These are phyloP conservation scores for Drosophila virilis DNA, from an alignment of 1,140 invertebrate species.

Conservation along the genomic window DNA sequence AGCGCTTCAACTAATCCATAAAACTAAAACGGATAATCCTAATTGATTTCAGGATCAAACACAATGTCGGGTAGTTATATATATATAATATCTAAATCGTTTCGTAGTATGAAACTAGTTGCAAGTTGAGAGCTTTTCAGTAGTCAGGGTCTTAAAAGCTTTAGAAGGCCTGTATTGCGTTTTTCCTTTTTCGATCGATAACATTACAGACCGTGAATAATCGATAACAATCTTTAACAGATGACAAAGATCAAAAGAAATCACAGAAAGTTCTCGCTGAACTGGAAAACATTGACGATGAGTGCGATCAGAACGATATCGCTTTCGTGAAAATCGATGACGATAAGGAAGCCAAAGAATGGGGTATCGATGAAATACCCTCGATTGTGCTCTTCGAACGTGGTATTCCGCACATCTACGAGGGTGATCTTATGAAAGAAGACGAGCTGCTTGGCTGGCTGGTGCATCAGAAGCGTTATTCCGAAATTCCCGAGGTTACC, in stretches of 20 bases:
- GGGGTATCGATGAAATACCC: slow-evolving; percentile 92
- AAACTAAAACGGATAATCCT: slow-evolving; percentile 39
- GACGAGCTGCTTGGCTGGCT: slow-evolving; percentile 95
- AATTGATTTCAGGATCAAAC: slow-evolving; percentile 6
- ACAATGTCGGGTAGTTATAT: slow-evolving; percentile 3
- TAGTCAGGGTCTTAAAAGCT: slow-evolving; percentile 16
- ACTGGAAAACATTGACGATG: slow-evolving; percentile 97
- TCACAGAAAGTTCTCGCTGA: slow-evolving; percentile 94
- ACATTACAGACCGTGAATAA: neutral
- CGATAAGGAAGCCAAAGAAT: slow-evolving; percentile 94
- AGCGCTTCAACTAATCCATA: slow-evolving; percentile 61
- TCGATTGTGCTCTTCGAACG: slow-evolving; percentile 94
- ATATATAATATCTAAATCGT: neutral
- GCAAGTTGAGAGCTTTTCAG: slow-evolving; percentile 35
- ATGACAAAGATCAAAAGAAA: slow-evolving; percentile 96
- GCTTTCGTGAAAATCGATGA: slow-evolving; percentile 97
- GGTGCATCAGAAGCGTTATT: slow-evolving; percentile 94
- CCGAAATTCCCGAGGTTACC: slow-evolving; percentile 96
- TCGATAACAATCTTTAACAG: slow-evolving; percentile 85
- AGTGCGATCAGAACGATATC: slow-evolving; percentile 96
- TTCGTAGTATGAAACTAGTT: slow-evolving; percentile 35
- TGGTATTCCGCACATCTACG: slow-evolving; percentile 94
- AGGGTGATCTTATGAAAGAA: slow-evolving; percentile 96
- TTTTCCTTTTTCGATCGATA: slow-evolving; percentile 5
- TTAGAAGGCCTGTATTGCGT: slow-evolving; percentile 16